Conservation (phyloP, 1,140 invertebrate species). For the Eufriesea mexicana region DNA sequence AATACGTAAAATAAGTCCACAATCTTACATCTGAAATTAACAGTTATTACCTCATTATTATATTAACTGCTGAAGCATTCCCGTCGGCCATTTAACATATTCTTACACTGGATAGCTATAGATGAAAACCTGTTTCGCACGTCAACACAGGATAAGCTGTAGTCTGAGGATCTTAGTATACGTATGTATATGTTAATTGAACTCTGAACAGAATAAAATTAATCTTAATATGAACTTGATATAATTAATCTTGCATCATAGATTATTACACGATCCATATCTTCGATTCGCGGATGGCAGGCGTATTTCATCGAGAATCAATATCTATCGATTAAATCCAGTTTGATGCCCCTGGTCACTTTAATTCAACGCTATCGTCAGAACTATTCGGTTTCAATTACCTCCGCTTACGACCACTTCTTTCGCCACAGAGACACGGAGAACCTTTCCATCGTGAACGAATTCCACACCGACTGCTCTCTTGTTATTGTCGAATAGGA, state of each 20-base stretch:
- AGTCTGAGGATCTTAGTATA: background rate
- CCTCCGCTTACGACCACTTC: constrained; percentile 87
- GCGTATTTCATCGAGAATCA: too few relatives aligned
- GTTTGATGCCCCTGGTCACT: too few relatives aligned
- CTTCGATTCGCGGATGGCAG: too few relatives aligned
- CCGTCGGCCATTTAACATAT: background rate
- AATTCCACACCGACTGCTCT: constrained; percentile 88
- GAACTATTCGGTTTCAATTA: constrained; percentile 82
- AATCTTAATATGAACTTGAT: background rate
- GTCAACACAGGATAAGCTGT: background rate
- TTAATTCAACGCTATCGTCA: background rate
- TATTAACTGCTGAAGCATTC: background rate
- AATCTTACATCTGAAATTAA: background rate
- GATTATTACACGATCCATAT: background rate
- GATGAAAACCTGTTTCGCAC: background rate
- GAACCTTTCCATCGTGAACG: constrained; percentile 81
- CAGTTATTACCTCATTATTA: background rate
- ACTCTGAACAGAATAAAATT: background rate
- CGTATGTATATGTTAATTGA: background rate
- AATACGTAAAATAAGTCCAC: background rate
- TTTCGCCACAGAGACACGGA: constrained; percentile 78
- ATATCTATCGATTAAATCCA: too few relatives aligned
- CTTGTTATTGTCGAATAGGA: constrained; percentile 88
- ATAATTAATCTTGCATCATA: background rate
- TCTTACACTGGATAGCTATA: background rate